Base-by-base conservation (phyloP, 2,113 vertebrate genomes). In the Circaetus gallicus region DNA sequence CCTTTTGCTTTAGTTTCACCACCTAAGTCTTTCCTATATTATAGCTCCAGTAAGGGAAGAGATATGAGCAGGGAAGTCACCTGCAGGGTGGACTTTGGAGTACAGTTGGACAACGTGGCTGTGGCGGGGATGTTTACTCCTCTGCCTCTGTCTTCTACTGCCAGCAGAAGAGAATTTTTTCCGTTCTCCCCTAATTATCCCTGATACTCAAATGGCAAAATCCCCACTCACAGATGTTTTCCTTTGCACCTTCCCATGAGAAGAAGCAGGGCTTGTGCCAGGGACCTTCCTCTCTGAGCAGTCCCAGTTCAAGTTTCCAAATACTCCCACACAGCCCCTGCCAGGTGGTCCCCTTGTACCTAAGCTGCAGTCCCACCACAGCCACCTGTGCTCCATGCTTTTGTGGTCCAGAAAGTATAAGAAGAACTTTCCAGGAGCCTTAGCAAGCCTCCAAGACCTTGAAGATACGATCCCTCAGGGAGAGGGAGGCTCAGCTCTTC, bases 51-150 rank as follows among this genome's bases (percentile, higher is more conserved):
- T 22, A 36, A 82, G 11, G 22, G 69, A 67, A 90, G 56, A 69
- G 55, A 7, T 11, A n/a, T 31, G 50, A 69, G 34, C 10, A 11
- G 34, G 19, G 38, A 50, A 63, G 31, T 42, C 45, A 45, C 13
- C 66, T 76, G 29, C 47, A 76, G 49, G 32, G 32, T 6, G 36
- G 40, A 38, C 14, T 67, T 36, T 28, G 70, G 66, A 25, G 10
- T 12, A 22, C 28, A 36, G 45, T 11, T 5, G n/a, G 20, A 10
- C 36, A 71, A 0, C 2, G 0, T 0, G 11, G 15, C 53, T 53
- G 26, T 62, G 47, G 9, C 2, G 38, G 71, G 36, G 36, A 1
- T 43, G 12, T 14, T 55, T 38, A 5, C 6, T 56, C 50, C 49
- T 55, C 55, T 65, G 45, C 42, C 56, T 91, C 50, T 43, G 26